Base-by-base conservation (phyloP, 2,797 vertebrate species). In the Gouania willdenowi region DNA sequence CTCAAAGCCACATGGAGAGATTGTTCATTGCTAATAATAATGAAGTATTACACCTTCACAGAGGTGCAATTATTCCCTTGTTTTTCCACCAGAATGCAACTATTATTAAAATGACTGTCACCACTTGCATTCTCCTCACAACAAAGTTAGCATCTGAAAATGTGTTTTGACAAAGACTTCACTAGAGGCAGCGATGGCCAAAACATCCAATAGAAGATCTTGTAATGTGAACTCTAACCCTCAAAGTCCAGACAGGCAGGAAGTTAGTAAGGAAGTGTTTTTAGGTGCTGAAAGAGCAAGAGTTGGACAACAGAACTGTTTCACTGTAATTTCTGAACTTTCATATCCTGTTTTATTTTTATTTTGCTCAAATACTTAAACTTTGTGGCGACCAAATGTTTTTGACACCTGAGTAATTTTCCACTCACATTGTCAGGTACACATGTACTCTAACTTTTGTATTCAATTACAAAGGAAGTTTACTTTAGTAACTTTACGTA, bases 261-360 rank as follows among this genome's bases (percentile, higher is more conserved):
- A 81, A 83, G 48, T 60, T 61, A 45, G 49, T 52, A 41, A 76
- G 83, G 84, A 87, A 87, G 84, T 77, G 79, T 70, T 62, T 64
- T 51, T 66, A 38, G 30, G 29, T 69, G 56, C 56, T 54, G 38
- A 28, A 72, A 62, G 49, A 59, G 46, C 57, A 66, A 50, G 64
- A 25, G 66, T 51, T 55, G 42, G 37, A 27, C 18, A 26, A 51
- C 48, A 62, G 36, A 70, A 70, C 35, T 41, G 41, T 33, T n/a
- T 40, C 35, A 41, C 32, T 32, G 39, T 62, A 43, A 62, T 69
- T 63, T 66, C 14, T 3, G 41, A 66, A 67, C 58, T 74, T 73
- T 80, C 66, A 2, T 31, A 58, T 83, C 69, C 70, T 77, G 61
- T 81, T 83, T 70, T 56, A 28, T 68, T 74, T 61, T 53, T 22